Conservation (phyloP, 2,888 invertebrate genomes). For the Dendrolimus pini region DNA sequence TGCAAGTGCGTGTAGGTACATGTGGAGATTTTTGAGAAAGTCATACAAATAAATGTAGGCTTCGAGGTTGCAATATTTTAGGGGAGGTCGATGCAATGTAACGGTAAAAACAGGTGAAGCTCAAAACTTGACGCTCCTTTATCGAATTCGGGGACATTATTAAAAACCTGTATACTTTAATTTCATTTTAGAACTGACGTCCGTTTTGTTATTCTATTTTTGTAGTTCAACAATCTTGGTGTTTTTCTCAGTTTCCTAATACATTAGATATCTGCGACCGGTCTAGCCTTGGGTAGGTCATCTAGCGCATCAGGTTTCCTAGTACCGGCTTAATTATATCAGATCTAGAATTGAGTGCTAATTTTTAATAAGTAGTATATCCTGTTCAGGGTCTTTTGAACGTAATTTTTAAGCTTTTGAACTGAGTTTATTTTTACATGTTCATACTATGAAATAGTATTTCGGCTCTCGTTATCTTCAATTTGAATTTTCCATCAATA, state of each 20-base stretch:
- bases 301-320: slow-evolving; percentile 9
- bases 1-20: slow-evolving; percentile 10
- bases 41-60: slow-evolving; percentile 53
- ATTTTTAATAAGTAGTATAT: neutral
- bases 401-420: too few relatives aligned
- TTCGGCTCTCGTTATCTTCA: too few relatives aligned
- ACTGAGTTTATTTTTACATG: too few relatives aligned
- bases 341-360: neutral
- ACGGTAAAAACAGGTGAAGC: slow-evolving; percentile 46
- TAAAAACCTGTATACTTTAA: slow-evolving; percentile 25
- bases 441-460: too few relatives aligned
- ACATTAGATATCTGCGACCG: slow-evolving; percentile 2
- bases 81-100: slow-evolving; percentile 42
- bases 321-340: slow-evolving; percentile 7
- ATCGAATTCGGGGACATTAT: slow-evolving; percentile 15
- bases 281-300: slow-evolving; percentile 5
- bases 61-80: slow-evolving; percentile 64
- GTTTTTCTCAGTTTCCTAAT: slow-evolving; percentile 6
- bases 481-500: too few relatives aligned
- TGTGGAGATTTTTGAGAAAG: slow-evolving; percentile 40
- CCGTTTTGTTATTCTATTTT: slow-evolving; percentile 30
- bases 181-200: slow-evolving; percentile 8
- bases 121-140: slow-evolving; percentile 18
- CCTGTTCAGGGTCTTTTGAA: neutral
- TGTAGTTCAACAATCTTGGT: slow-evolving; percentile 18